Percentiles rank a stretch among this genome's conserved stretches.
Conservation (phyloP, 2,888 invertebrate genomes). For the Keiferia lycopersicella region DNA sequence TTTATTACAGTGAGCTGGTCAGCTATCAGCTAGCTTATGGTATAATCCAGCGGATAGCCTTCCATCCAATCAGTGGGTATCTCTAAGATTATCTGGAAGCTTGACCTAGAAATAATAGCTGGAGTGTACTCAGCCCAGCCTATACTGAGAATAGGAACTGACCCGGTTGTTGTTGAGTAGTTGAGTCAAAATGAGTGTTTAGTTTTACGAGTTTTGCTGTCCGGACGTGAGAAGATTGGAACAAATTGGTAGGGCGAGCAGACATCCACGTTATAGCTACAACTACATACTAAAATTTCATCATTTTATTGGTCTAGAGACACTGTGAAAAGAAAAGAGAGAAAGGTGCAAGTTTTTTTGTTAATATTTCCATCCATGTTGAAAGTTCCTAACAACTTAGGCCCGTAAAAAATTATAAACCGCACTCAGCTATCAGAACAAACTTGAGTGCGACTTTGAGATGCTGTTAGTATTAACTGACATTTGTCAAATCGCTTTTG, state of each 20-base stretch:
- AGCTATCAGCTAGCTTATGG: conserved; percentile 2
- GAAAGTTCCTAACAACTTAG: too few relatives aligned
- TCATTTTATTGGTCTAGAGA: too few relatives aligned
- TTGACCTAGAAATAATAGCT: conserved; percentile 28
- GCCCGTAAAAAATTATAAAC: too few relatives aligned
- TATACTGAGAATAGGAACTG: conserved; percentile 52
- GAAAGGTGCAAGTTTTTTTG: too few relatives aligned
- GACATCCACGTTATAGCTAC: not conserved
- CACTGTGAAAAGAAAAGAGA: too few relatives aligned
- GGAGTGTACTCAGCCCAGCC: conserved; percentile 37
- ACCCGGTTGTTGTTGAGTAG: conserved; percentile 50
- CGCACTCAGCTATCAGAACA: too few relatives aligned
- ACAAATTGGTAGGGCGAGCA: conserved; percentile 9
- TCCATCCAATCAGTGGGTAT: conserved; percentile 31
- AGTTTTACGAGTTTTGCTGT: conserved; percentile 10
- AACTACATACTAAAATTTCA: not conserved
- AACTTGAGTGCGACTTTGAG: too few relatives aligned
- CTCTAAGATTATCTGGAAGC: conserved; percentile 27
- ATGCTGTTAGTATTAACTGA: too few relatives aligned
- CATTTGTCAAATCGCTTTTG: too few relatives aligned
- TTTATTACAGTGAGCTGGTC: not conserved
- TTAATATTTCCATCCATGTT: too few relatives aligned
- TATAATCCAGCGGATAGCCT: conserved; percentile 20
- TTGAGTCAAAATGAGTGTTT: conserved; percentile 32
- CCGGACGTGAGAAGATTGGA: conserved; percentile 8